Evolutionary conservation across 2,888 invertebrate genomes (phyloP).

Genomic region (Campoletis raptor): DNA sequence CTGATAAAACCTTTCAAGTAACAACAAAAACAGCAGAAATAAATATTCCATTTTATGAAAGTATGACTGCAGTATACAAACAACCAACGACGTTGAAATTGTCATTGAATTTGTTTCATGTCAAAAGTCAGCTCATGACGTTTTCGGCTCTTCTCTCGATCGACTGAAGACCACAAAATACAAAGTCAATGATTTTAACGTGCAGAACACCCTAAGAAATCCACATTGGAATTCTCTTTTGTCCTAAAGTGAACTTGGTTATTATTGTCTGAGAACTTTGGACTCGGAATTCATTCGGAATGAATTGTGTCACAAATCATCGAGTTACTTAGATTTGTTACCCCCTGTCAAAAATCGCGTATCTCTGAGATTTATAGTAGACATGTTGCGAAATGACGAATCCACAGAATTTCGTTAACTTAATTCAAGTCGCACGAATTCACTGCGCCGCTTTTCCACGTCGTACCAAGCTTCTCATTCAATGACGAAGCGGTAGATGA

Average conservation of each 20-base stretch:
- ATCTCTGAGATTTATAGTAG: neutral
- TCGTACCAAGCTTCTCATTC: slow-evolving; percentile 43
- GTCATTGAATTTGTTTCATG: neutral
- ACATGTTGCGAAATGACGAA: neutral
- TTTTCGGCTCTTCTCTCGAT: neutral
- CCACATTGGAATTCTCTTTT: too few relatives aligned
- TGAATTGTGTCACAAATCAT: neutral
- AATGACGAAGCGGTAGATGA: slow-evolving; percentile 63
- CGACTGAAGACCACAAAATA: neutral
- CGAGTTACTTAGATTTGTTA: neutral
- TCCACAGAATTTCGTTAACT: slow-evolving; percentile 45
- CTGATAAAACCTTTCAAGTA: neutral
- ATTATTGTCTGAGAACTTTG: neutral
- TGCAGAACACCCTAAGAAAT: neutral
- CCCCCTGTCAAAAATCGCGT: neutral
- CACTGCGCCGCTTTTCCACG: slow-evolving; percentile 48
- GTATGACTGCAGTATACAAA: neutral
- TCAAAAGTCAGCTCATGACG: neutral
- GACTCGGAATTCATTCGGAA: neutral
- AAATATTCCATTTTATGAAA: neutral
- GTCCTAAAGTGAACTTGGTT: too few relatives aligned
- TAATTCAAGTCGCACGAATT: slow-evolving; percentile 63
- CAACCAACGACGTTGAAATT: neutral
- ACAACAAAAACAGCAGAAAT: neutral
- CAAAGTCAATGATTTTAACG: neutral